Conservation (phyloP, 2,113 vertebrate genomes). For the Alaudala cheleensis region DNA sequence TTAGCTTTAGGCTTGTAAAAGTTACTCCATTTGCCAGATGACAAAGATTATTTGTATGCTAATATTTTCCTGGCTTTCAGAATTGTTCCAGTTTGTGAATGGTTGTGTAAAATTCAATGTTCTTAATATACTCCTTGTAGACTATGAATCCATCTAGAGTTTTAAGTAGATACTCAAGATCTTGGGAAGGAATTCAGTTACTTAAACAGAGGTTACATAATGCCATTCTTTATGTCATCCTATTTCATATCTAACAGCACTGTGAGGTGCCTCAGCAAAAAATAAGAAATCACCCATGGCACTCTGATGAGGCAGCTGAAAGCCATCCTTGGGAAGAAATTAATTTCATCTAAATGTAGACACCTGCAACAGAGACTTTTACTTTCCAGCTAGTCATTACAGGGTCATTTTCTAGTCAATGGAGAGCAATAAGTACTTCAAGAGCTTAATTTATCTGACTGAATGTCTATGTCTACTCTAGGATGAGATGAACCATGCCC, state of each 20-base stretch:
- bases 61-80: not conserved
- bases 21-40: not conserved
- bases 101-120: not conserved
- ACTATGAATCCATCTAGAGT: not conserved
- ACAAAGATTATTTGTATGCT: not conserved
- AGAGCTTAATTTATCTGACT: conserved; percentile 10
- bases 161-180: not conserved
- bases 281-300: not conserved
- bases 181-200: not conserved
- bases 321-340: not conserved
- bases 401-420: conserved; percentile 18
- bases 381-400: conserved; percentile 6
- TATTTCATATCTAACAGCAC: not conserved
- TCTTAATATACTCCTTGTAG: not conserved
- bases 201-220: not conserved
- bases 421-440: conserved; percentile 19
- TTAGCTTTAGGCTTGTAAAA: not conserved
- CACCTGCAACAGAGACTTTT: not conserved
- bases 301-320: not conserved
- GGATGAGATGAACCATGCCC: conserved; percentile 1
- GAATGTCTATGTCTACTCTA: not conserved
- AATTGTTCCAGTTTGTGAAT: not conserved
- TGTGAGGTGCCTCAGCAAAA: not conserved
- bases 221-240: not conserved
- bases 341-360: conserved; percentile 5